These are phyloP conservation scores for Ormyrus pomaceus DNA, from an alignment of 2,888 invertebrate species.

Conservation along the genomic window DNA sequence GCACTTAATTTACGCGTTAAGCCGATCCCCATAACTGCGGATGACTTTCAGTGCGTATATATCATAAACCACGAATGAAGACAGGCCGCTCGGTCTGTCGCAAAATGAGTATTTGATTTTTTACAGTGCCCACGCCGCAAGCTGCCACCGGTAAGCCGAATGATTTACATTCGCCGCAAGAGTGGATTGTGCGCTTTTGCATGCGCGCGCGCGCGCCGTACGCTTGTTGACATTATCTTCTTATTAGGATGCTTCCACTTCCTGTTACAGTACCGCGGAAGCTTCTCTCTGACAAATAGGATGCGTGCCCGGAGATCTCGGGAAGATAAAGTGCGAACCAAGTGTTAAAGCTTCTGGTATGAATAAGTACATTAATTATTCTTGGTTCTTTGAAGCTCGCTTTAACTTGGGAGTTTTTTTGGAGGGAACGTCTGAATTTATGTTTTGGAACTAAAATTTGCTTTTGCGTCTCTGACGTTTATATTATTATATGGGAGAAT, in stretches of 20 bases:
- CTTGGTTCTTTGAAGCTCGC: too few species aligned
- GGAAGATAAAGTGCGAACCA: conserved; percentile 4
- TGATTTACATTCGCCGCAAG: conserved; percentile 39
- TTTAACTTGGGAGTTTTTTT: too few species aligned
- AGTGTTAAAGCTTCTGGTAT: neutral
- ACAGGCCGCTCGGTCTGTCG: neutral
- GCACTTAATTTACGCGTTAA: too few species aligned
- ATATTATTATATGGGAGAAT: too few species aligned
- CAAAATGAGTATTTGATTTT: neutral
- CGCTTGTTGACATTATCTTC: conserved; percentile 55
- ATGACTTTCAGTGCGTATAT: too few species aligned
- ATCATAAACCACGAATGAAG: neutral
- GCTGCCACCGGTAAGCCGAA: conserved; percentile 10
- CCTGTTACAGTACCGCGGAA: conserved; percentile 36
- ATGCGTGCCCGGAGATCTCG: neutral
- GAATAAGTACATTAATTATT: too few species aligned
- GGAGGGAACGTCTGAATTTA: too few species aligned
- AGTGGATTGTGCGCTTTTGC: conserved; percentile 49
- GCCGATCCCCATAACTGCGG: too few species aligned
- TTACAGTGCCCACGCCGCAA: neutral
- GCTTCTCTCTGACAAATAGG: conserved; percentile 50
- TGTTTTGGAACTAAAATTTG: too few species aligned
- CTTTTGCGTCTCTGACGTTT: too few species aligned
- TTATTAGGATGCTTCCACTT: conserved; percentile 32
- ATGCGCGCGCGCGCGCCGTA: conserved; percentile 23